A percentile compares a stretch with the other conserved stretches of the same genome.
phyloP scores from a whole-genome alignment of 2,113 vertebrate genomes.

The Eretmochelys imbricata region DNA sequence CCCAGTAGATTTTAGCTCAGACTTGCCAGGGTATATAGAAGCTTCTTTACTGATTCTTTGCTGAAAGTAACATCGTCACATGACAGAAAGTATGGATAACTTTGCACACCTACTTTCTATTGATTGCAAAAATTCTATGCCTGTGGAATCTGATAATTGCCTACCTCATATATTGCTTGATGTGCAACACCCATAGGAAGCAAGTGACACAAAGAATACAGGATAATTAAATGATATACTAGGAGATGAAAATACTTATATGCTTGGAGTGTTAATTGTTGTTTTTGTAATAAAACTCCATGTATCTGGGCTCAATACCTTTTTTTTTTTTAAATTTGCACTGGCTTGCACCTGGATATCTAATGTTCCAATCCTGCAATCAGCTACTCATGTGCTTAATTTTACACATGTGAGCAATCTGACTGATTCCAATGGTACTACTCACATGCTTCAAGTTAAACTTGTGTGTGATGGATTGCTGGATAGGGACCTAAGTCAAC shows the following conservation, averaged over 20 bases:
- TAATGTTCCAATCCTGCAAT: neutral
- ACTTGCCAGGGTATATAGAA: neutral
- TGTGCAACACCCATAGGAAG: neutral
- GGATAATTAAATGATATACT: neutral
- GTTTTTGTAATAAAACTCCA: neutral
- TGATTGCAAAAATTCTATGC: neutral
- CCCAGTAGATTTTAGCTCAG: neutral
- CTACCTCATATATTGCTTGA: neutral
- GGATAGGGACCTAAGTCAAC: neutral
- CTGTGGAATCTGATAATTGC: neutral
- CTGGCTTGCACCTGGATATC: neutral
- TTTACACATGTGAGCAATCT: neutral
- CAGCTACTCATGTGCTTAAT: neutral
- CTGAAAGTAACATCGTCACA: neutral
- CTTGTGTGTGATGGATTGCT: neutral
- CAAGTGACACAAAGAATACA: neutral
- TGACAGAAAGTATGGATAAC: neutral
- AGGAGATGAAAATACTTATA: conserved; percentile 14
- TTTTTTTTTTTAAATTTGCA: neutral
- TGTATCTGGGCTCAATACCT: neutral
- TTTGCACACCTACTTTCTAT: neutral
- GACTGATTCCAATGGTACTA: neutral
- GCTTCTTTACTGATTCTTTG: neutral
- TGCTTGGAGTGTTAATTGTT: neutral
- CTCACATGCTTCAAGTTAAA: neutral